These are phyloP conservation scores for Polydesmus complanatus DNA, from an alignment of 2,888 invertebrate species.

Conservation along the genomic window DNA sequence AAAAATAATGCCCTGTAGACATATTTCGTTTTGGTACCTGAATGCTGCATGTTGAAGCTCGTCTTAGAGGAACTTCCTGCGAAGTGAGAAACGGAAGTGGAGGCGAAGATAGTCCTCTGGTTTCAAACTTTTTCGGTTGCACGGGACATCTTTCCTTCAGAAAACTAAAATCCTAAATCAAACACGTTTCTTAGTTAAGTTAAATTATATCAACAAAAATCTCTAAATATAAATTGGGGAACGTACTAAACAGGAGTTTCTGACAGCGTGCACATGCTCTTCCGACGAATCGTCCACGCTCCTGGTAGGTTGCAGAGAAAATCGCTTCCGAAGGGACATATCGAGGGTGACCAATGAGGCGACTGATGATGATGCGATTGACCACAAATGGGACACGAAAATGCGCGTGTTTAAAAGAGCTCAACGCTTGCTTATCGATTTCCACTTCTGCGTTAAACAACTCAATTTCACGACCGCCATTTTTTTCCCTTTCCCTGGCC, in stretches of 20 bases:
- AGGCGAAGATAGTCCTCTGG: conserved; percentile 4
- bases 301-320: conserved; percentile 9
- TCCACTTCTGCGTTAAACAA: no score
- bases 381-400: no score
- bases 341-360: not conserved
- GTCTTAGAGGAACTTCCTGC: conserved; percentile 9
- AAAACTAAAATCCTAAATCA: conserved; percentile 7
- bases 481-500: no score
- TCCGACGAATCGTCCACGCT: conserved; percentile 3
- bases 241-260: no score
- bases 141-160: conserved; percentile 8
- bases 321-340: conserved; percentile 9
- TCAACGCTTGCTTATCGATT: no score
- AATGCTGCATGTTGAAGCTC: conserved; percentile 12
- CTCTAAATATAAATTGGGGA: no score
- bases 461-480: no score
- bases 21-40: conserved; percentile 3
- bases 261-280: not conserved
- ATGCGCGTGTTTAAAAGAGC: no score
- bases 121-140: conserved; percentile 4
- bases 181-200: no score
- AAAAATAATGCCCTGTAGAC: not conserved
- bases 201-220: no score
- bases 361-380: no score
- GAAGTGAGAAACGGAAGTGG: conserved; percentile 1